Percentiles rank a stretch among this genome's conserved stretches.
Conservation (phyloP, 2,797 vertebrate species). For the Neopelma chrysocephalum region DNA sequence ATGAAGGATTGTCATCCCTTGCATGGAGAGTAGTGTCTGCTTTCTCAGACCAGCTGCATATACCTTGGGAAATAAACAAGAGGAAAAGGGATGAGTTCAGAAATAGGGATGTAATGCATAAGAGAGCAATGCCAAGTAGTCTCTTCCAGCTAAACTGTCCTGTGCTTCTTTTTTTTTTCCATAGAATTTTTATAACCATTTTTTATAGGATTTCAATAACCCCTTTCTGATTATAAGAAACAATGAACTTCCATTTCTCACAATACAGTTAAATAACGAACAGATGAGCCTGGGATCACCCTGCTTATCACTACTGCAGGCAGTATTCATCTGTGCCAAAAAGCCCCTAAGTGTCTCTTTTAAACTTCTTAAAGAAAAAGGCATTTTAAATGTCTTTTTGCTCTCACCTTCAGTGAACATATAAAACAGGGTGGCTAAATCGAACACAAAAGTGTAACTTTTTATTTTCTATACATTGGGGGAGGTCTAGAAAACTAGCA, state of each 20-base stretch:
- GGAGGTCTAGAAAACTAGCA: background rate
- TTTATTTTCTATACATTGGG: background rate
- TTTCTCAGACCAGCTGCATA: background rate
- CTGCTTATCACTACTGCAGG: background rate
- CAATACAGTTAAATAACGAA: background rate
- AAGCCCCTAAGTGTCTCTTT: background rate
- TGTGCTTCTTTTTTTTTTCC: accelerated
- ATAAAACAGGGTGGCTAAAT: background rate
- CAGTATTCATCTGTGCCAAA: background rate
- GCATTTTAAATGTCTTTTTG: background rate
- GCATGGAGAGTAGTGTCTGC: background rate
- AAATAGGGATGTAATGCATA: background rate
- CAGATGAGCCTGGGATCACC: background rate
- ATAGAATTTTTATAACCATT: background rate
- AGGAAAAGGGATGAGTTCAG: background rate
- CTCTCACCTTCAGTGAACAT: background rate
- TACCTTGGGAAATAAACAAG: background rate
- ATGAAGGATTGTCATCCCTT: background rate
- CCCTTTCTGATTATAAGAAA: background rate
- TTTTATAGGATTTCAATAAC: background rate
- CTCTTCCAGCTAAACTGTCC: background rate
- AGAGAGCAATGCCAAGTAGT: background rate
- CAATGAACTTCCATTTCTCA: background rate
- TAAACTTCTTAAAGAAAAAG: background rate
- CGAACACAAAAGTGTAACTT: background rate